Evolutionary conservation across 2,797 vertebrate species (phyloP).

Genomic region (Helarctos malayanus): DNA sequence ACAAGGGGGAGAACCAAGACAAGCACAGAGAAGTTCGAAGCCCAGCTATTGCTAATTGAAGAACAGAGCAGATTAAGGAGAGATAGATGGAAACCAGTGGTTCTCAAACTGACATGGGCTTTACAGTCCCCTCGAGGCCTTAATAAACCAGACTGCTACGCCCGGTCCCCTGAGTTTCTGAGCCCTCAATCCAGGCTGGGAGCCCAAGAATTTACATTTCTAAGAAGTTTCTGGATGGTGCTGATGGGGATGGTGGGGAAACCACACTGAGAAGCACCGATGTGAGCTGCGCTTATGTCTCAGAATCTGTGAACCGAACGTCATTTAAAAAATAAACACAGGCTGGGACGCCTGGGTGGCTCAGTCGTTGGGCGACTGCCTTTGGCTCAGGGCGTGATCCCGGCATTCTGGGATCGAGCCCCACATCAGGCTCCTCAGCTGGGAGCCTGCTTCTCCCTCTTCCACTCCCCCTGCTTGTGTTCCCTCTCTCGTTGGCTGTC

Average conservation of each 20-base stretch:
- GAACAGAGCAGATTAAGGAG: background rate
- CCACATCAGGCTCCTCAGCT: too few species aligned
- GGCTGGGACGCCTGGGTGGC: background rate
- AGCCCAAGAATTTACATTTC: background rate
- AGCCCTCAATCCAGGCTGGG: background rate
- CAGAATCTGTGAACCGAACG: background rate
- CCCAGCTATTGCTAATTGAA: background rate
- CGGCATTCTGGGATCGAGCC: too few species aligned
- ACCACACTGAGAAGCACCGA: background rate
- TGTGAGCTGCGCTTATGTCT: background rate
- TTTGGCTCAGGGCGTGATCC: too few species aligned
- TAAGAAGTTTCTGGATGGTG: background rate
- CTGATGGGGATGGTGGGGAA: background rate
- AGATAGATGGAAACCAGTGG: background rate
- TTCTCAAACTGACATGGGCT: background rate
- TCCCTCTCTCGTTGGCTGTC: too few species aligned
- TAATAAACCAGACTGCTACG: background rate
- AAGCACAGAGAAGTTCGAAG: background rate
- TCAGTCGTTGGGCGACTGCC: fast-evolving
- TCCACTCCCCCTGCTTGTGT: too few species aligned
- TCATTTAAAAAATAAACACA: background rate
- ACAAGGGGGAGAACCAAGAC: background rate
- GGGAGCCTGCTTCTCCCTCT: too few species aligned
- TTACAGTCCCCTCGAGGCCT: too few species aligned
- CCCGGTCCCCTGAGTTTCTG: background rate